phyloP scores from a whole-genome alignment of 1,140 invertebrate genomes.

The Latrodectus geometricus region DNA sequence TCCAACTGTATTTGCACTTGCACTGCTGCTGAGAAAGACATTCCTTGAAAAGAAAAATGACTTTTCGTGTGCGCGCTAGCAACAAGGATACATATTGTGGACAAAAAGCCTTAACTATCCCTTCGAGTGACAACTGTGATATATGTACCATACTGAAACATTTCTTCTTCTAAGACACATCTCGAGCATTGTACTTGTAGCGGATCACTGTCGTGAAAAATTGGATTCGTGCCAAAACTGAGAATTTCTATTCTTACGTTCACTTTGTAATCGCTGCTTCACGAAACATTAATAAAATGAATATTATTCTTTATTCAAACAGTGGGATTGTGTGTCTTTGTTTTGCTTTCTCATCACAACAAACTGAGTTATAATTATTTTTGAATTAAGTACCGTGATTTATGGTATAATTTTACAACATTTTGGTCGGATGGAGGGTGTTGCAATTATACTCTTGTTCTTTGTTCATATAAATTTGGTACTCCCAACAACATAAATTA shows the following conservation, averaged over 20 bases:
- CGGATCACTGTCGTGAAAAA: conserved; percentile 41
- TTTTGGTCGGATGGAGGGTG: not conserved
- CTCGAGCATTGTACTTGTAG: conserved; percentile 45
- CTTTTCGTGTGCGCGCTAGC: too few species aligned
- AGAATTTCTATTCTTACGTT: conserved; percentile 51
- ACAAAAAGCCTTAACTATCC: conserved; percentile 55
- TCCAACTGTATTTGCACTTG: too few species aligned
- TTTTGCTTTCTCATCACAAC: not conserved
- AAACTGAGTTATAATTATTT: not conserved
- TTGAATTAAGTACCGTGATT: not conserved
- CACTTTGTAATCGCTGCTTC: conserved; percentile 61
- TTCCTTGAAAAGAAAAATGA: too few species aligned
- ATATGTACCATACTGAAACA: conserved; percentile 51
- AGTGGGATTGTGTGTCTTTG: not conserved
- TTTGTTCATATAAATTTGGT: not conserved
- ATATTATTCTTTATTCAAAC: conserved; percentile 56
- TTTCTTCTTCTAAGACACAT: conserved; percentile 55
- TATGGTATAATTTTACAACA: not conserved
- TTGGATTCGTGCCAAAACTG: conserved; percentile 57
- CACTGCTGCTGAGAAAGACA: too few species aligned
- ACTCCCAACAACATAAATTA: not conserved
- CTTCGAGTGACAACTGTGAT: conserved; percentile 59
- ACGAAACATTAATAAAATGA: conserved; percentile 53
- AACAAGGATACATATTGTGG: not conserved
- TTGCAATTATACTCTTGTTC: not conserved